Evolutionary conservation across 2,888 invertebrate species (phyloP).

Genomic region (Trachelus iudaicus): DNA sequence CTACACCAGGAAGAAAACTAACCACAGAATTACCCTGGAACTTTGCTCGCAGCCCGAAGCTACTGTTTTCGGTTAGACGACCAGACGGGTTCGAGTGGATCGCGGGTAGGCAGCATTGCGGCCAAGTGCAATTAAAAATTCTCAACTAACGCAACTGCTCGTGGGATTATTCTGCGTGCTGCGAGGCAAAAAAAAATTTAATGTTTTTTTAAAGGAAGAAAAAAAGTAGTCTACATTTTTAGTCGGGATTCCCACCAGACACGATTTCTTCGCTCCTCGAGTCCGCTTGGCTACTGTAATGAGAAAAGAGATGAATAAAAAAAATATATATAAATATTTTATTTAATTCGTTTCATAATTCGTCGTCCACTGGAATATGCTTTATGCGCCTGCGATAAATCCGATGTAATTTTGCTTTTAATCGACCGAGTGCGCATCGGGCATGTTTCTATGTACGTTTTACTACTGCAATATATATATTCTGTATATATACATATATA

Average conservation of each 20-base stretch:
- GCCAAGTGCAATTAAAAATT: background rate
- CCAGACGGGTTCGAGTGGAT: background rate
- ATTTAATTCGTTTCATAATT: background rate
- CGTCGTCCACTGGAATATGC: background rate
- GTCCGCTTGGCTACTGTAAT: background rate
- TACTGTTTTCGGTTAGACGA: background rate
- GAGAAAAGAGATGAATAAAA: background rate
- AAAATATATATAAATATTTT: background rate
- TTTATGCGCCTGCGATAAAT: background rate
- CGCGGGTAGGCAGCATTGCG: background rate
- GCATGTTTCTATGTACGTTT: background rate
- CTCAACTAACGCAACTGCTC: background rate
- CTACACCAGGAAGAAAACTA: background rate
- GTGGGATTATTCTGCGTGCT: background rate
- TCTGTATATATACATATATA: background rate
- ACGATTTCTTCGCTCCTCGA: background rate
- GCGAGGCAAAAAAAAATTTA: background rate
- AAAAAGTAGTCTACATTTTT: background rate
- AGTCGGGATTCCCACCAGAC: background rate
- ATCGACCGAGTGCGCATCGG: background rate
- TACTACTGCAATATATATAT: no score
- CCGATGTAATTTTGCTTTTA: background rate
- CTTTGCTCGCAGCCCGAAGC: background rate
- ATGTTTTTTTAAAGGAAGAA: background rate
- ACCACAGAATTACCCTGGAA: background rate